Conservation (phyloP, 2,888 invertebrate species). For the Pyrgus malvae region DNA sequence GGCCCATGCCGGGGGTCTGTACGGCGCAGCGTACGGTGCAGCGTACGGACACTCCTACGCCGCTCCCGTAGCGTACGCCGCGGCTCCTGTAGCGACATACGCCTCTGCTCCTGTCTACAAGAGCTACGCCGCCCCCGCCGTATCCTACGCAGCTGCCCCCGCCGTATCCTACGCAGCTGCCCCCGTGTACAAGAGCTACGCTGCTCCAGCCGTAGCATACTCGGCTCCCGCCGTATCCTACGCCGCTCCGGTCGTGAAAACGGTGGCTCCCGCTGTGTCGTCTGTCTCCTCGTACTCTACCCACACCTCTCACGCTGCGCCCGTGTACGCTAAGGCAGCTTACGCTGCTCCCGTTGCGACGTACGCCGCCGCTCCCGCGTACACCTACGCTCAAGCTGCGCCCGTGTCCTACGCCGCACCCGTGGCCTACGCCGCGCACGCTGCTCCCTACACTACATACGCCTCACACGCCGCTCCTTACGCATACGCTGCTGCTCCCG, state of each 20-base stretch:
- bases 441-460: slow-evolving; percentile 35
- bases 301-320: slow-evolving; percentile 46
- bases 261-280: slow-evolving; percentile 45
- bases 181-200: slow-evolving; percentile 43
- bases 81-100: slow-evolving; percentile 39
- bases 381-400: slow-evolving; percentile 51
- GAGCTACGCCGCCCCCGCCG: slow-evolving; percentile 46
- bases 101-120: slow-evolving; percentile 41
- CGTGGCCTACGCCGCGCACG: slow-evolving; percentile 38
- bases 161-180: slow-evolving; percentile 37
- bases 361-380: slow-evolving; percentile 34
- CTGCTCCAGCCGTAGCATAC: slow-evolving; percentile 40
- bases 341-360: slow-evolving; percentile 37
- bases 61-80: slow-evolving; percentile 62
- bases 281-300: slow-evolving; percentile 45
- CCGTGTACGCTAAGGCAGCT: slow-evolving; percentile 43
- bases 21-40: slow-evolving; percentile 70
- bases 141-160: slow-evolving; percentile 44
- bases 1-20: slow-evolving; percentile 80
- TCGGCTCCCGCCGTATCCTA: slow-evolving; percentile 54
- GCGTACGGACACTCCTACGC: slow-evolving; percentile 60
- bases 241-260: slow-evolving; percentile 58
- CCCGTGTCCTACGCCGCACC: slow-evolving; percentile 46
- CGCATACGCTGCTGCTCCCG: slow-evolving; percentile 26
- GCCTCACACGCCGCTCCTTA: slow-evolving; percentile 40